A percentile compares a stretch with the other conserved stretches of the same genome.
phyloP scores from a whole-genome alignment of 2,797 vertebrate species.

The Melanotaenia parkinsoni region DNA sequence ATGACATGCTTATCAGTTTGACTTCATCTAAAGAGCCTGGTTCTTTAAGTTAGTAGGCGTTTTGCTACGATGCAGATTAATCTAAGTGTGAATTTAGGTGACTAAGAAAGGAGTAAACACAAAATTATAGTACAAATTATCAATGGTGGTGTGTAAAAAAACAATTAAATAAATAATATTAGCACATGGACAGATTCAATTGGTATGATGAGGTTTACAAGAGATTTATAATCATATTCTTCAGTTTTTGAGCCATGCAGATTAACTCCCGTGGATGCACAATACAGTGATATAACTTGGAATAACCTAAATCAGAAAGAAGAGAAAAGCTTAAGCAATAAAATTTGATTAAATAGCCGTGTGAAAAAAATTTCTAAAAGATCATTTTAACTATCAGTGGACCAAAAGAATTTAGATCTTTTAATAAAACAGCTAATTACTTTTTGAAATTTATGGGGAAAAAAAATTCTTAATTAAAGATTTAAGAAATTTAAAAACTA shows the following conservation, averaged over 20 bases:
- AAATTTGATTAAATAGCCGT: not conserved
- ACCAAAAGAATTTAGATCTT: not conserved
- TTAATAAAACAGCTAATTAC: not conserved
- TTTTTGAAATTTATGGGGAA: not conserved
- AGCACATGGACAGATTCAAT: not conserved
- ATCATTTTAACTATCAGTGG: not conserved
- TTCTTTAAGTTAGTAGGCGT: too few relatives aligned
- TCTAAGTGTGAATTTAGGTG: not conserved
- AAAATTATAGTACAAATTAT: too few relatives aligned
- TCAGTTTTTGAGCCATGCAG: not conserved
- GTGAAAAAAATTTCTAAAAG: not conserved
- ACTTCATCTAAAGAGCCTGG: not conserved
- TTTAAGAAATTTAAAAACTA: not conserved
- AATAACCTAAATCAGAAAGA: not conserved
- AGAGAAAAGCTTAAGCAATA: not conserved
- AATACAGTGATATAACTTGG: not conserved
- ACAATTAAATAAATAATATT: not conserved
- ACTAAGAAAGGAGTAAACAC: too few relatives aligned
- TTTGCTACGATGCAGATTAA: not conserved
- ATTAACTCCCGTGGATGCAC: not conserved
- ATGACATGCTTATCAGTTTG: slow-evolving; percentile 18
- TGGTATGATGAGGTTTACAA: not conserved
- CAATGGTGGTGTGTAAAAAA: too few relatives aligned
- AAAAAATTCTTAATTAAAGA: not conserved
- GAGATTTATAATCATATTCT: not conserved